Percentiles rank a stretch among this genome's conserved stretches.
phyloP scores from a whole-genome alignment of 2,888 invertebrate genomes.

The Adelphocoris suturalis region DNA sequence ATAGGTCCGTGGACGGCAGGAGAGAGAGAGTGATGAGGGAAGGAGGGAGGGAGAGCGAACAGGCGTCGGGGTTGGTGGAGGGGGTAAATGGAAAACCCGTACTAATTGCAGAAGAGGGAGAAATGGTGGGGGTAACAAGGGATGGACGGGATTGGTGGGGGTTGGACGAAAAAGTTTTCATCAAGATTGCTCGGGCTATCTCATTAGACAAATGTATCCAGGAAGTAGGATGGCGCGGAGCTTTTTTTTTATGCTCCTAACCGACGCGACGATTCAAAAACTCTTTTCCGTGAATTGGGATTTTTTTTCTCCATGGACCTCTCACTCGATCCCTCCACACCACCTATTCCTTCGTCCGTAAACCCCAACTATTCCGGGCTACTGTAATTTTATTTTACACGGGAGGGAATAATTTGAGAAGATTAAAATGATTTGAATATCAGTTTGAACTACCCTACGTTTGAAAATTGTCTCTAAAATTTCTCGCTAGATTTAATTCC shows the following conservation, averaged over 20 bases:
- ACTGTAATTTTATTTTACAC: neutral
- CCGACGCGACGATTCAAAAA: conserved; percentile 50
- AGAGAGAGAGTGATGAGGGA: too few species aligned
- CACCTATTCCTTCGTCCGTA: neutral
- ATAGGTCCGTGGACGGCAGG: conserved; percentile 68
- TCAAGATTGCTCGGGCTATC: conserved; percentile 73
- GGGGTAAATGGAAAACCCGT: conserved; percentile 72
- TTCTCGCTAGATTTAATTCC: too few species aligned
- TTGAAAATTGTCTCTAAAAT: too few species aligned
- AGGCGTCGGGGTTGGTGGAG: neutral
- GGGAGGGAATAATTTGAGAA: neutral
- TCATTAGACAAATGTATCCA: conserved; percentile 74
- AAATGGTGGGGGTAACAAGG: conserved; percentile 8
- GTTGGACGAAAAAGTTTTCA: conserved; percentile 72
- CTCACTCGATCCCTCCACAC: neutral
- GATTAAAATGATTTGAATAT: too few species aligned
- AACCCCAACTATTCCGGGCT: neutral
- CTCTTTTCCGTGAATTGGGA: conserved; percentile 52
- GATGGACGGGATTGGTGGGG: conserved; percentile 23
- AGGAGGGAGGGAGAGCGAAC: too few species aligned
- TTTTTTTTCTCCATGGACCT: conserved; percentile 14
- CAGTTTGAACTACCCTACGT: too few species aligned
- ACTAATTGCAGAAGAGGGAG: conserved; percentile 68
- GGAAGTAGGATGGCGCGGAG: conserved; percentile 7
- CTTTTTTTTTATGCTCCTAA: neutral